Conservation (phyloP, 2,797 vertebrate genomes). For the Pipistrellus pygmaeus region DNA sequence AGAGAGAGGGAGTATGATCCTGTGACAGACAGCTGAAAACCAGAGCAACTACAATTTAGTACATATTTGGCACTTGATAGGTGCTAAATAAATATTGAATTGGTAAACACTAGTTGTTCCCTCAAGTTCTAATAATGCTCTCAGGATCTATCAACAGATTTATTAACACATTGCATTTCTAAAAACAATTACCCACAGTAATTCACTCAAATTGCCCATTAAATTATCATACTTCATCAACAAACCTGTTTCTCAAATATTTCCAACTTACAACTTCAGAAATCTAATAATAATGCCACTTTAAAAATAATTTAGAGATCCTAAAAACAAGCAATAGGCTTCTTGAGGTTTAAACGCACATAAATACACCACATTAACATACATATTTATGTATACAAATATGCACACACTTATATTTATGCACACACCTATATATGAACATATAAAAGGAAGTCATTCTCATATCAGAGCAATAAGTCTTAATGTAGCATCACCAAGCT, state of each 20-base stretch:
- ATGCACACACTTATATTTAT: not conserved
- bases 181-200: constrained; percentile 4
- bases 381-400: not conserved
- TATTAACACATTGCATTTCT: not conserved
- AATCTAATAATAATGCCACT: not conserved
- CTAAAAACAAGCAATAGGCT: not conserved
- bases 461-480: constrained; percentile 10
- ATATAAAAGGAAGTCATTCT: not conserved
- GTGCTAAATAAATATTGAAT: constrained; percentile 22
- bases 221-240: constrained; percentile 34
- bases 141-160: constrained; percentile 1
- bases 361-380: not conserved
- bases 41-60: not conserved
- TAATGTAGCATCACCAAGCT: not conserved
- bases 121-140: not conserved
- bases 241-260: not conserved
- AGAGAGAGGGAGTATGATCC: not conserved
- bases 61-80: not conserved
- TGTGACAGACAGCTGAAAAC: not conserved
- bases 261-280: not conserved
- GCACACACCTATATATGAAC: not conserved
- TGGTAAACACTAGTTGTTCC: not conserved
- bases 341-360: not conserved
- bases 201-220: constrained; percentile 29
- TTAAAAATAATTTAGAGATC: constrained; percentile 32